Evolutionary conservation across 2,113 vertebrate genomes (phyloP).

Genomic region (Apteryx mantelli): DNA sequence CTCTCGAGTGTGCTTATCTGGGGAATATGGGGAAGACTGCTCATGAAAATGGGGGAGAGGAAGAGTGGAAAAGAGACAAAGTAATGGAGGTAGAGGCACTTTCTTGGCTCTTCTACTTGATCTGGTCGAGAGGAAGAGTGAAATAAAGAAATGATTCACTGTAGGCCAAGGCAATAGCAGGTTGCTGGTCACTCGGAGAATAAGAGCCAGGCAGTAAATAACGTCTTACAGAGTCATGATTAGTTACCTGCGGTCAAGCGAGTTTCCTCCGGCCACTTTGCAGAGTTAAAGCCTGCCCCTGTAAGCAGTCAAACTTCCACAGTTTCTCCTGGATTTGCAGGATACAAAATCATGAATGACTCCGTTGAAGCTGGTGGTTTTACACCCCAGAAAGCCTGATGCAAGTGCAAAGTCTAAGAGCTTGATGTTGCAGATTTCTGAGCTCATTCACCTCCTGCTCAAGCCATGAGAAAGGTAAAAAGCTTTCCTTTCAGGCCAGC

Average conservation of each 20-base stretch:
- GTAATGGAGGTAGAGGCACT: neutral
- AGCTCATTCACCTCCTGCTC: neutral
- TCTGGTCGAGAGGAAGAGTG: neutral
- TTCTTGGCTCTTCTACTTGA: neutral
- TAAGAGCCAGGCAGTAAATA: neutral
- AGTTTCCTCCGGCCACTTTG: neutral
- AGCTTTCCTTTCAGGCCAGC: neutral
- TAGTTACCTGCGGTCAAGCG: neutral
- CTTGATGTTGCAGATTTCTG: neutral
- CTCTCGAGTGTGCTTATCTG: neutral
- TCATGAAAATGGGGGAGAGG: neutral
- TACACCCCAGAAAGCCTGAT: neutral
- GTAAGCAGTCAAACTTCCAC: neutral
- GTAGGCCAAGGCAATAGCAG: neutral
- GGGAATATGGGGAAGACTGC: accelerated
- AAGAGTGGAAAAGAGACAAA: neutral
- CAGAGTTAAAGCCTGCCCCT: neutral
- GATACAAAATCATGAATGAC: neutral
- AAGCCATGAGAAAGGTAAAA: neutral
- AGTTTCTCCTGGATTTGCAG: neutral
- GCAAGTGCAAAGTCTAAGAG: neutral
- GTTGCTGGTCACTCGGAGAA: neutral
- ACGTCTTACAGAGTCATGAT: neutral
- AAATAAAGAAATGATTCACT: neutral
- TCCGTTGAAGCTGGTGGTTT: neutral